These are phyloP conservation scores for Penelope pileata DNA, from an alignment of 2,113 vertebrate species.

Conservation along the genomic window DNA sequence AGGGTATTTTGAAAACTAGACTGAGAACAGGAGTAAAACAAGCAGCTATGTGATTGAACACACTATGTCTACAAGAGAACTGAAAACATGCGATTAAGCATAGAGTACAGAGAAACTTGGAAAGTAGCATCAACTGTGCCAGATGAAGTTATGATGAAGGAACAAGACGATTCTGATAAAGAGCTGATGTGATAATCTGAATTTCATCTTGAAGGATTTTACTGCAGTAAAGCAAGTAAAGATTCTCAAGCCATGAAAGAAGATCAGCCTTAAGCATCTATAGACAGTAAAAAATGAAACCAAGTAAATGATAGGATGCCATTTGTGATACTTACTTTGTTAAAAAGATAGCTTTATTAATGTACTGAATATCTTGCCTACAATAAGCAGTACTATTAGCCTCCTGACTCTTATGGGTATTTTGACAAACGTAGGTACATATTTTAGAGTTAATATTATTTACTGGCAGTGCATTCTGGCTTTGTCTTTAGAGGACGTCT, in stretches of 20 bases:
- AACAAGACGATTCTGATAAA: not conserved
- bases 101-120: not conserved
- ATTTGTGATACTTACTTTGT: not conserved
- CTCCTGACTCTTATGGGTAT: not conserved
- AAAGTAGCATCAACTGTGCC: not conserved
- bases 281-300: not conserved
- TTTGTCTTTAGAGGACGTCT: not conserved
- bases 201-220: not conserved
- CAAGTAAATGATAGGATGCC: not conserved
- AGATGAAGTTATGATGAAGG: not conserved
- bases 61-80: not conserved
- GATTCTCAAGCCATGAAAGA: not conserved
- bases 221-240: not conserved
- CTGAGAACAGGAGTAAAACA: not conserved
- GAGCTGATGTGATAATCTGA: not conserved
- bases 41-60: not conserved
- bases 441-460: not conserved
- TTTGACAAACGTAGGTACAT: not conserved
- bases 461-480: not conserved
- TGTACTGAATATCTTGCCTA: rapidly evolving
- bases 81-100: not conserved
- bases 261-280: not conserved
- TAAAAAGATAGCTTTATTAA: not conserved
- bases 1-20: too few relatives aligned
- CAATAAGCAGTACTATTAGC: not conserved